Conservation (phyloP, 2,888 invertebrate genomes). For the Augochlorella aurata region DNA sequence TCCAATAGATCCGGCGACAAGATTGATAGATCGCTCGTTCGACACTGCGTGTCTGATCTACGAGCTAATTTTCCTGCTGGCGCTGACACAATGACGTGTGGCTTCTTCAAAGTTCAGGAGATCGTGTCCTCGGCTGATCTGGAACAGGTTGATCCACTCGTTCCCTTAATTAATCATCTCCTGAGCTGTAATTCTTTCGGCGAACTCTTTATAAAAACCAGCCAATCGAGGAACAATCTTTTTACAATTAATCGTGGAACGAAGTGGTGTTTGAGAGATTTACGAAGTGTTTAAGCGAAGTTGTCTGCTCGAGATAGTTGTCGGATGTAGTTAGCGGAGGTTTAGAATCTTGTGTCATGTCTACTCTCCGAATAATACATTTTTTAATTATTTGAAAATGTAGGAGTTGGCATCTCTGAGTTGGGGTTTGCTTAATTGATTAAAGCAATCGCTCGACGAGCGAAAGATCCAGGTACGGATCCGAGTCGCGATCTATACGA, state of each 20-base stretch:
- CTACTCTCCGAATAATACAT: too few species aligned
- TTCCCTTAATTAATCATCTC: not conserved
- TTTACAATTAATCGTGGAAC: not conserved
- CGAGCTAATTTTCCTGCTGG: conserved; percentile 38
- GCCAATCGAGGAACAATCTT: not conserved
- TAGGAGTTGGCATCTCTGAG: too few species aligned
- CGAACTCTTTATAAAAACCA: not conserved
- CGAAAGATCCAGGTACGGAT: too few species aligned
- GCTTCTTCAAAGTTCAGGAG: not conserved
- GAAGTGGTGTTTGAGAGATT: not conserved
- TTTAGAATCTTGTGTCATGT: too few species aligned
- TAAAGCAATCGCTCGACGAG: too few species aligned
- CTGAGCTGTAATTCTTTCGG: not conserved
- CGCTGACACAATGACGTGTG: conserved; percentile 34
- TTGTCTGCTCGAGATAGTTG: not conserved
- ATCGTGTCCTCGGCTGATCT: not conserved
- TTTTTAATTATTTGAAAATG: too few species aligned
- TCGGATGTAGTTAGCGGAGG: not conserved
- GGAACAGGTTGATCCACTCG: not conserved
- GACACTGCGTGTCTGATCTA: conserved; percentile 25
- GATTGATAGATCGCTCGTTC: conserved; percentile 41
- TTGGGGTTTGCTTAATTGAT: too few species aligned
- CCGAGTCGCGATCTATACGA: too few species aligned
- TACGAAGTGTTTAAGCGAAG: not conserved
- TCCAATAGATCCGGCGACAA: not conserved